Percentiles rank a stretch among this genome's conserved stretches.
phyloP scores from a whole-genome alignment of 2,888 invertebrate species.

The Eumacrocentrus americanus region DNA sequence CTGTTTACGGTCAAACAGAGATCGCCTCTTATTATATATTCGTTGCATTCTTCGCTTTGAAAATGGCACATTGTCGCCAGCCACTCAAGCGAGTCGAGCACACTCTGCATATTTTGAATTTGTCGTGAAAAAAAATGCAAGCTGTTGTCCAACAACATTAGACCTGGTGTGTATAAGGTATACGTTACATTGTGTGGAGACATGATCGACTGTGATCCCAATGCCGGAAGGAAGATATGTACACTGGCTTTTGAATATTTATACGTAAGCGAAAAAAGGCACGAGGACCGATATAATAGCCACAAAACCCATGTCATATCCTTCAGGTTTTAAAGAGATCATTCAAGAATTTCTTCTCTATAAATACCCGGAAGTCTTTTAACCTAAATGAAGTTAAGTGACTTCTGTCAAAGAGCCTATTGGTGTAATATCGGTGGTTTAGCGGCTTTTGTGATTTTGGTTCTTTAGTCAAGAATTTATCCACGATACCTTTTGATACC shows the following conservation, averaged over 20 bases:
- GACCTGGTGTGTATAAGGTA: neutral
- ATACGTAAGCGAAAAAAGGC: neutral
- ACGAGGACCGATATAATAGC: neutral
- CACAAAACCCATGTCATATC: neutral
- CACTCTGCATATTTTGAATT: slow-evolving; percentile 18
- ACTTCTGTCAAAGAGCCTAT: neutral
- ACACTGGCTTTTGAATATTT: slow-evolving; percentile 3
- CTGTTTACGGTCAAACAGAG: slow-evolving; percentile 28
- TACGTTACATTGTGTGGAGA: neutral
- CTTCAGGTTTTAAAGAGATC: no score
- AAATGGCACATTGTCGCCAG: slow-evolving; percentile 28
- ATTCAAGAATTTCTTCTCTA: neutral
- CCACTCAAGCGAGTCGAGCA: slow-evolving; percentile 33
- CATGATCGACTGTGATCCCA: neutral
- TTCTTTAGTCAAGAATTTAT: neutral
- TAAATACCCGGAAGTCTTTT: slow-evolving; percentile 3
- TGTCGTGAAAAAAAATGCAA: neutral
- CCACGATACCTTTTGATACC: neutral
- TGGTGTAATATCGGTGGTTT: neutral
- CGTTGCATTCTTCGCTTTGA: slow-evolving; percentile 8
- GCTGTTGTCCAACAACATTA: neutral
- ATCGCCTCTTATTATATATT: slow-evolving; percentile 24
- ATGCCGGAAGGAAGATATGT: slow-evolving; percentile 3
- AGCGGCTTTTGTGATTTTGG: neutral
- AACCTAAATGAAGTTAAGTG: no score